Evolutionary conservation across 2,888 invertebrate species (phyloP).

Genomic region (Napeogenes inachia): DNA sequence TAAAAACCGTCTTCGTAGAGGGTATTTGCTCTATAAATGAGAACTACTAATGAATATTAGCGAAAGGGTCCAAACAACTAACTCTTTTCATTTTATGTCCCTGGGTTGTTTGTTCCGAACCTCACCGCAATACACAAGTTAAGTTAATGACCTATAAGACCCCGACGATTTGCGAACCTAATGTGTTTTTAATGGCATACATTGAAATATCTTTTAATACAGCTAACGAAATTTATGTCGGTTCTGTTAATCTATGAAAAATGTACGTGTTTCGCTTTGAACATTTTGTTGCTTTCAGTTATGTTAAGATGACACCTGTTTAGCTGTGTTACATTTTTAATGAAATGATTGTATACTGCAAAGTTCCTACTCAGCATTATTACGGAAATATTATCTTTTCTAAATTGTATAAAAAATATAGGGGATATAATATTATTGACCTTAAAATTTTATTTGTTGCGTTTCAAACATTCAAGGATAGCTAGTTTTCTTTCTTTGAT

Average conservation of each 20-base stretch:
- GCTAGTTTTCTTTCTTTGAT: too few species aligned
- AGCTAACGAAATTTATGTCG: conserved; percentile 54
- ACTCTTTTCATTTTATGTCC: conserved; percentile 21
- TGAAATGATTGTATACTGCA: too few species aligned
- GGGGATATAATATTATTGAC: too few species aligned
- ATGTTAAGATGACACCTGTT: too few species aligned
- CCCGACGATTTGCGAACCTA: conserved; percentile 54
- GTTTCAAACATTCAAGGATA: too few species aligned
- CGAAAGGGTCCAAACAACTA: conserved; percentile 10
- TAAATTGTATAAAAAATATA: too few species aligned
- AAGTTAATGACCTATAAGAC: conserved; percentile 66
- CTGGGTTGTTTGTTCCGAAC: conserved; percentile 23
- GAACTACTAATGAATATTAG: conserved; percentile 1
- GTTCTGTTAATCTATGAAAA: conserved; percentile 22
- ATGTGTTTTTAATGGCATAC: conserved; percentile 71
- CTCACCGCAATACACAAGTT: conserved; percentile 43
- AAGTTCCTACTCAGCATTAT: too few species aligned
- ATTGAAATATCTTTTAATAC: conserved; percentile 65
- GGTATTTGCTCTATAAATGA: background rate
- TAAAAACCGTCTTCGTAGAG: conserved; percentile 5
- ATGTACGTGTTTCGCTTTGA: conserved; percentile 10
- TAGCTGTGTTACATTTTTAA: too few species aligned
- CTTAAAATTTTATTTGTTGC: too few species aligned
- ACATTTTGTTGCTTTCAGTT: background rate
- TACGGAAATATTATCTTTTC: too few species aligned